These are phyloP conservation scores for Aproaerema taeniolella DNA, from an alignment of 2,888 invertebrate species.

Conservation along the genomic window DNA sequence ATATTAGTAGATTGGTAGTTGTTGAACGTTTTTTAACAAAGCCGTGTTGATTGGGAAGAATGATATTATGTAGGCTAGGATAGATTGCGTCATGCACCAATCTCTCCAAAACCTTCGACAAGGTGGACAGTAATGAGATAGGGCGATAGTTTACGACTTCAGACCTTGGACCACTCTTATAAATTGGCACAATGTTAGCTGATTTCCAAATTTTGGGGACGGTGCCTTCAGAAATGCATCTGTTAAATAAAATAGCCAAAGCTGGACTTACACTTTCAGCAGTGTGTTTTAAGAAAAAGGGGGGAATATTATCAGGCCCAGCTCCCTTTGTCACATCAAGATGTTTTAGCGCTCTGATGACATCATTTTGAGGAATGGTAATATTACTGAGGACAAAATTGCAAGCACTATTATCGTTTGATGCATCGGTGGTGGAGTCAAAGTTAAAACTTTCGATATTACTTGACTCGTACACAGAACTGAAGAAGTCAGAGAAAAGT, in stretches of 20 bases:
- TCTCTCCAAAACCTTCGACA: neutral
- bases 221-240: neutral
- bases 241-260: neutral
- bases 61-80: conserved; percentile 3
- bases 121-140: conserved; percentile 9
- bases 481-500: neutral
- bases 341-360: neutral
- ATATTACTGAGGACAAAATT: neutral
- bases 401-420: neutral
- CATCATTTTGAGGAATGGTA: neutral
- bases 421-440: neutral
- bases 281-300: neutral
- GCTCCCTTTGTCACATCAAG: conserved; percentile 1
- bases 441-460: neutral
- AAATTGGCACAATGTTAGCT: conserved; percentile 4
- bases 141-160: conserved; percentile 12
- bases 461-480: conserved; percentile 1
- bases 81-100: neutral
- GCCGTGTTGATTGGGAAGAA: conserved; percentile 3
- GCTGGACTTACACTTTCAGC: neutral
- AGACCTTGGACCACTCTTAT: conserved; percentile 10
- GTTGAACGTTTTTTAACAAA: conserved; percentile 3
- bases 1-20: neutral
- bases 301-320: neutral
- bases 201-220: conserved; percentile 8